Evolutionary conservation across 2,113 vertebrate species (phyloP).

Genomic region (Sarotherodon lohbergeri): DNA sequence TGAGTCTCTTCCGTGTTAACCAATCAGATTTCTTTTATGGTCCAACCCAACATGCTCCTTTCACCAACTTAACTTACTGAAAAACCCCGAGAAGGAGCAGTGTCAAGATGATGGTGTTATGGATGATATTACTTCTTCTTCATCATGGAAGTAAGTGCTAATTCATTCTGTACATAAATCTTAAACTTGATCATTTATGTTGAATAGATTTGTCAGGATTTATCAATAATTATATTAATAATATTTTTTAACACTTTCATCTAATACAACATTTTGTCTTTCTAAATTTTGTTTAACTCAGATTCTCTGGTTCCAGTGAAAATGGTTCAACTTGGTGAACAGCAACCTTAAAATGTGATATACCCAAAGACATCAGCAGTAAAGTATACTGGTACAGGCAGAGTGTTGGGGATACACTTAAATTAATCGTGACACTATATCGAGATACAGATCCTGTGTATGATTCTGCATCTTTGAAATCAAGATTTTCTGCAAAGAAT

Average conservation of each 20-base stretch:
- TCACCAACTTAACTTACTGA: background rate
- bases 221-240: fast-evolving
- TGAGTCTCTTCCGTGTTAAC: background rate
- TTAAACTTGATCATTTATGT: fast-evolving
- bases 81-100: background rate
- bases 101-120: background rate
- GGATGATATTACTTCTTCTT: background rate
- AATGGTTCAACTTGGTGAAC: background rate
- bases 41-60: fast-evolving
- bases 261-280: background rate
- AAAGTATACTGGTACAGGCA: constrained; percentile 16
- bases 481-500: too few relatives aligned
- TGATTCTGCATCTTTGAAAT: fast-evolving
- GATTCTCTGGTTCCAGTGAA: background rate
- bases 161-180: fast-evolving
- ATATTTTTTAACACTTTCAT: background rate
- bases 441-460: background rate
- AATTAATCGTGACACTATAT: background rate
- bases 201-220: fast-evolving
- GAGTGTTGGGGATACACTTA: background rate
- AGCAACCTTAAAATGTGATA: background rate
- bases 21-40: background rate
- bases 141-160: background rate
- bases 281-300: background rate
- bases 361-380: fast-evolving